These are phyloP conservation scores for Pandemis cinnamomeana DNA, from an alignment of 2,888 invertebrate genomes.

Conservation along the genomic window DNA sequence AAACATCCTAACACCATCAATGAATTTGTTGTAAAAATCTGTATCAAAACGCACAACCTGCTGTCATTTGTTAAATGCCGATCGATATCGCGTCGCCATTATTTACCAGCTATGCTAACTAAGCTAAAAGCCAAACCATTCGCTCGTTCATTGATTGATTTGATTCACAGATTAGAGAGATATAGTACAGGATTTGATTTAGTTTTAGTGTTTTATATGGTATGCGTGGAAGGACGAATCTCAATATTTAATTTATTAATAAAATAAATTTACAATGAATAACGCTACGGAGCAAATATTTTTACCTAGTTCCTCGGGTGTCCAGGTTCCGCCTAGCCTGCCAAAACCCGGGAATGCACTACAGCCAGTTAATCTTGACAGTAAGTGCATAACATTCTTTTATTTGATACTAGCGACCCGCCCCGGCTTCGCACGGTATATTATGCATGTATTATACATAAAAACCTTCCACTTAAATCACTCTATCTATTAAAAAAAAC, in stretches of 20 bases:
- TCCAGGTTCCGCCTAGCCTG: slow-evolving; percentile 41
- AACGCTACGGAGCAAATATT: slow-evolving; percentile 57
- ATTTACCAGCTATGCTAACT: no score
- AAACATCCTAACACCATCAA: no score
- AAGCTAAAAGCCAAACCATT: no score
- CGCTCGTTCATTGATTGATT: not conserved
- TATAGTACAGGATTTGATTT: not conserved
- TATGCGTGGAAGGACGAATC: not conserved
- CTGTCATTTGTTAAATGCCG: slow-evolving; percentile 1
- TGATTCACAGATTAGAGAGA: no score
- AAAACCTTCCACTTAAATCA: no score
- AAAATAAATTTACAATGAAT: slow-evolving; percentile 55
- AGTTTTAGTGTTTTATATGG: not conserved
- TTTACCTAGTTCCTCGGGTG: slow-evolving; percentile 49
- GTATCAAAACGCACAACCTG: slow-evolving; percentile 9
- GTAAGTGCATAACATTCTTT: slow-evolving; percentile 48
- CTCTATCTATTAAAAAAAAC: no score
- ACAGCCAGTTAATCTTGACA: slow-evolving; percentile 52
- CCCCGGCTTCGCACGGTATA: no score
- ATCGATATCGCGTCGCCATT: no score
- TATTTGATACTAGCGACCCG: no score
- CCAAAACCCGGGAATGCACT: slow-evolving; percentile 44
- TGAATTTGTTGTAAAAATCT: not conserved
- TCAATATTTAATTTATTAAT: slow-evolving; percentile 28
- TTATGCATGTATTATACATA: no score